A percentile compares a stretch with the other conserved stretches of the same genome.
Conservation (phyloP, 2,113 vertebrate species). For the Toxotes jaculatrix region DNA sequence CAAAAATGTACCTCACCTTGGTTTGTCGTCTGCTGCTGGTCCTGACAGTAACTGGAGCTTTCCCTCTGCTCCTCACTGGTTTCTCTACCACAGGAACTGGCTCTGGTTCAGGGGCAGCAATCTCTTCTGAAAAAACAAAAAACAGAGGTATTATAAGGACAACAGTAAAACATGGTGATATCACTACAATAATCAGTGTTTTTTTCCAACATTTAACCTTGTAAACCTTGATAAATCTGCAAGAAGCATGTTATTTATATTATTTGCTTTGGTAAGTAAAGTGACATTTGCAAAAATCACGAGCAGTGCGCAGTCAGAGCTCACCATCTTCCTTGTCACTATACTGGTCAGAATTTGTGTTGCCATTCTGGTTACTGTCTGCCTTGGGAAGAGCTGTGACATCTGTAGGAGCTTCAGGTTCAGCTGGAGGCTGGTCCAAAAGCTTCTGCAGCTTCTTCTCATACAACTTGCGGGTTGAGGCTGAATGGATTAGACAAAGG, state of each 20-base stretch:
- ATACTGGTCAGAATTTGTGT: constrained; percentile 93
- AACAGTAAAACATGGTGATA: neutral
- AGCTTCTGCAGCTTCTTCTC: constrained; percentile 94
- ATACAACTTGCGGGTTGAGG: constrained; percentile 92
- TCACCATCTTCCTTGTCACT: constrained; percentile 97
- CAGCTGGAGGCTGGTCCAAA: constrained; percentile 86
- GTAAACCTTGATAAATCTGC: neutral
- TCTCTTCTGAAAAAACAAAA: constrained; percentile 66
- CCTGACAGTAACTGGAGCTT: constrained; percentile 86
- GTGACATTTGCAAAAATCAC: too few relatives aligned
- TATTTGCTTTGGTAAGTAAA: neutral
- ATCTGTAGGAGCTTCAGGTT: constrained; percentile 79
- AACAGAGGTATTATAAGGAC: neutral
- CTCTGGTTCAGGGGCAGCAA: constrained; percentile 76
- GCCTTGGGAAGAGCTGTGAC: constrained; percentile 86
- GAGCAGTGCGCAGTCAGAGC: neutral
- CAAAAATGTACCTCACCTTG: constrained; percentile 82
- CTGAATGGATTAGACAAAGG: constrained; percentile 69
- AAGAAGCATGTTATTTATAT: neutral
- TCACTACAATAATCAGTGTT: neutral
- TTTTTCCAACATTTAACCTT: neutral
- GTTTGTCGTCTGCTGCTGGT: constrained; percentile 90
- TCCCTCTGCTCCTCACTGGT: constrained; percentile 89
- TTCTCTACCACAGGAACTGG: constrained; percentile 90
- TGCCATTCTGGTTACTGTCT: constrained; percentile 93